A percentile compares a stretch with the other conserved stretches of the same genome.
Evolutionary conservation across 2,797 vertebrate genomes (phyloP).

Genomic region (Galago senegalensis): DNA sequence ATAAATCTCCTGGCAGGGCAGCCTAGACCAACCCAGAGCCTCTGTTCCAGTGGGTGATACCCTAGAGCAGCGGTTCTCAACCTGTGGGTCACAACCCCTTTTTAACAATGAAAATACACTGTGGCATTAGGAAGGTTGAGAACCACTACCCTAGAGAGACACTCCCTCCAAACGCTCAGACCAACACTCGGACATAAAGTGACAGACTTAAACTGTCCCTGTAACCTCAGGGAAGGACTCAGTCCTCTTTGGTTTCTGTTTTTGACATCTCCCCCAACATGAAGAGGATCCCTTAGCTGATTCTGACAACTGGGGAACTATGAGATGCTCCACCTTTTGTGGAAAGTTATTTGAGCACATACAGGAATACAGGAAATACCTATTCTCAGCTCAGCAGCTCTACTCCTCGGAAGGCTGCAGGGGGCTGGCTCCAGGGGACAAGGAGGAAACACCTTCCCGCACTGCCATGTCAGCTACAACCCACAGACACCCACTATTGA

Average conservation of each 20-base stretch:
- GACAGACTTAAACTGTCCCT: background rate
- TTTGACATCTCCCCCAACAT: background rate
- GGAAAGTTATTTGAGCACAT: background rate
- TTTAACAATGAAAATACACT: too few species aligned
- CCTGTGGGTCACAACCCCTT: too few species aligned
- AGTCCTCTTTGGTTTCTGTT: background rate
- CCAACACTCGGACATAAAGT: too few species aligned
- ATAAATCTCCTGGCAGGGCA: too few species aligned
- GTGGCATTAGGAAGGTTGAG: too few species aligned
- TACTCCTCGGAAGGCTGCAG: background rate
- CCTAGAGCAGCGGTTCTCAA: background rate
- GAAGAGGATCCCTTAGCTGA: too few species aligned
- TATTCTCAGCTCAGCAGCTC: background rate
- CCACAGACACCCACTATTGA: too few species aligned
- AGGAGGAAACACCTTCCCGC: fast-evolving
- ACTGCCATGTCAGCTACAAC: fast-evolving
- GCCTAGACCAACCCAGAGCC: fast-evolving
- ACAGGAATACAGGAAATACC: background rate
- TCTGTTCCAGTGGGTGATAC: background rate
- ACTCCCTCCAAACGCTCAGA: too few species aligned
- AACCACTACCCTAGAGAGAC: too few species aligned
- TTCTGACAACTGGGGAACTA: background rate
- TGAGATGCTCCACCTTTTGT: background rate
- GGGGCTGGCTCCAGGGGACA: background rate
- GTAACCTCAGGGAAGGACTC: background rate